phyloP scores from a whole-genome alignment of 2,797 vertebrate species.

The Pseudocheirus occidentalis region DNA sequence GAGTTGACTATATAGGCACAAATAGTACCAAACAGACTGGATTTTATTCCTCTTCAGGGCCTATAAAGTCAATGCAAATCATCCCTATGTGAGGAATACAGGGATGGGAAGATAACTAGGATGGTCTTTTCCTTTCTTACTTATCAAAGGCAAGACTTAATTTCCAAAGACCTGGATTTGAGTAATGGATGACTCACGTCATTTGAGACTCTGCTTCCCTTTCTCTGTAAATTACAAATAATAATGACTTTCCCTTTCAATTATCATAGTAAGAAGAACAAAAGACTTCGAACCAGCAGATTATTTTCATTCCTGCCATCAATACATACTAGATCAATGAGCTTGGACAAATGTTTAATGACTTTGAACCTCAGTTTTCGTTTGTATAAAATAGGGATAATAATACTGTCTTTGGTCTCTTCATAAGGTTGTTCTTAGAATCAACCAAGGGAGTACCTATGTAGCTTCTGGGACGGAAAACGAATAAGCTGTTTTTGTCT shows the following conservation, averaged over 20 bases:
- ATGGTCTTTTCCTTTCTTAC: neutral
- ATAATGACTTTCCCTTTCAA: neutral
- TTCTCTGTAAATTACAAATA: neutral
- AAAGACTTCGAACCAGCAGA: neutral
- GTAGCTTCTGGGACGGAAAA: neutral
- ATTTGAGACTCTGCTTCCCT: neutral
- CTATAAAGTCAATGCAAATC: slow-evolving; percentile 4
- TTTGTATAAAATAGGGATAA: neutral
- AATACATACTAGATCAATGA: neutral
- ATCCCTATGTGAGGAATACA: neutral
- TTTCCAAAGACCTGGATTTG: neutral
- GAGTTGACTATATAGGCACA: slow-evolving; percentile 47
- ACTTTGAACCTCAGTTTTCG: neutral
- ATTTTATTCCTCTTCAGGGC: slow-evolving; percentile 18
- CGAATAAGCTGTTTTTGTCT: neutral
- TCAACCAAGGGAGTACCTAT: neutral
- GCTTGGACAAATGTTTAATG: neutral
- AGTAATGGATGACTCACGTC: neutral
- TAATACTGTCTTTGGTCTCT: no score
- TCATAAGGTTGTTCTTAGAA: neutral
- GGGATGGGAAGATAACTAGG: neutral
- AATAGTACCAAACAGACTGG: slow-evolving; percentile 49
- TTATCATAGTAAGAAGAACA: neutral
- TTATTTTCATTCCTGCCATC: neutral
- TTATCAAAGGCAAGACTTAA: neutral